Base-by-base conservation (phyloP, 2,797 vertebrate species). In the Cheirogaleus major region DNA sequence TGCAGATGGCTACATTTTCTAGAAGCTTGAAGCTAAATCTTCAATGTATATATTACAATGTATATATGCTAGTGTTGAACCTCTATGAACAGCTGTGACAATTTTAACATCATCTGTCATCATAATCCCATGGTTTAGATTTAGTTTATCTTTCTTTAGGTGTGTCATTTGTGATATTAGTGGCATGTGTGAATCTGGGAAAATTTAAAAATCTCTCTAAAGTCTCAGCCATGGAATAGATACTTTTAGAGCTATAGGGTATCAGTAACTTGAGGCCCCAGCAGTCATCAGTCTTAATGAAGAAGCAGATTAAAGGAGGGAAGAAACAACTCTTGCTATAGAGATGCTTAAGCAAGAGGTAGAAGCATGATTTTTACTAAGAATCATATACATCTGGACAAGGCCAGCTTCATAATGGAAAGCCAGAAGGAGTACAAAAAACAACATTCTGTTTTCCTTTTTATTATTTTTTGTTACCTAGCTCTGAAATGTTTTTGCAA, bases 1-100 rank as follows among this genome's bases (percentile, higher is more conserved):
- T 94, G n/a, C n/a, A 95, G 52, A 87, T 93, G 27, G 70, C 45
- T 83, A 95, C 45, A 41, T 96, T 57, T 73, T 93, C n/a, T 93
- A 93, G 50, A 95, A 75, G 17, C 14, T 63, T 93, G 57, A 86
- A 79, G 61, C 32, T 55, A 89, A 90, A 78, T 93, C 59, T 87
- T 96, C 27, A 38, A 41, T 83, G 52, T 85, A 32, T 89, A 38
- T 2, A 48, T 93, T 91, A 70, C 12, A 69, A 25, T 76, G 27
- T 89, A 17, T 52, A 38, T 63, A 52, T 55, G 81, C 67, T 75
- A 48, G 17, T 70, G 17, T 88, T 75, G 43, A 78, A 87, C 35
- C 38, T 67, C 59, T 84, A 43, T 30, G 81, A 88, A 81, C 63
- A 75, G n/a, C 55, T 90, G 45, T 35, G 27, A 65, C 15, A 61